Percentiles rank a stretch among this genome's conserved stretches.
Conservation (phyloP, 1,140 invertebrate species). For the Trinorchestia longiramus region DNA sequence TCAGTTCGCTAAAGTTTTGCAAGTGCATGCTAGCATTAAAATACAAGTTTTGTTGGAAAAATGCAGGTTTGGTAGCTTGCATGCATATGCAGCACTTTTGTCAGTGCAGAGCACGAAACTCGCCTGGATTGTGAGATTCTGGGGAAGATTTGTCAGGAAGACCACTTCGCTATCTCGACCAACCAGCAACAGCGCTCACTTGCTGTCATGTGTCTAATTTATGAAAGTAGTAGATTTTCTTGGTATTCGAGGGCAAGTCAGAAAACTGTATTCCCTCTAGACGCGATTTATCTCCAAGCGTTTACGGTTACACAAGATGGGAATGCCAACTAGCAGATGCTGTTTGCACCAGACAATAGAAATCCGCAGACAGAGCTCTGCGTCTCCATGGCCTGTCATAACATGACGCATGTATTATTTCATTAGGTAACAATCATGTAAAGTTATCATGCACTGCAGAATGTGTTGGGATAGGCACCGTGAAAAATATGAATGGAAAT, state of each 20-base stretch:
- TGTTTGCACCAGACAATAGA: constrained; percentile 33
- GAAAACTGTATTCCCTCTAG: constrained; percentile 47
- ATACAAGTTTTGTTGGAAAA: neutral
- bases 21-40: neutral
- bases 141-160: constrained; percentile 15
- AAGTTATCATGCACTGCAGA: neutral
- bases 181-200: constrained; percentile 30
- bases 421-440: neutral
- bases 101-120: neutral
- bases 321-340: constrained; percentile 46
- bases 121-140: constrained; percentile 25
- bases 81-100: neutral
- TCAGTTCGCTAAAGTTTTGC: neutral
- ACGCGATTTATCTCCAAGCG: constrained; percentile 50
- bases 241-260: constrained; percentile 53
- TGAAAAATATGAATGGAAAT: neutral
- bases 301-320: constrained; percentile 52
- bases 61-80: neutral
- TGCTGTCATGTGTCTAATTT: constrained; percentile 50
- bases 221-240: constrained; percentile 52
- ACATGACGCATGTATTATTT: neutral
- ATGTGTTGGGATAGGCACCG: neutral
- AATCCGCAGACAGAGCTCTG: neutral
- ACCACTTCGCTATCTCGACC: constrained; percentile 32
- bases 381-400: neutral